Evolutionary conservation across 1,140 invertebrate genomes (phyloP), one percentile per base, ranked within the genome.

Genomic region (Drosophila repleta): DNA sequence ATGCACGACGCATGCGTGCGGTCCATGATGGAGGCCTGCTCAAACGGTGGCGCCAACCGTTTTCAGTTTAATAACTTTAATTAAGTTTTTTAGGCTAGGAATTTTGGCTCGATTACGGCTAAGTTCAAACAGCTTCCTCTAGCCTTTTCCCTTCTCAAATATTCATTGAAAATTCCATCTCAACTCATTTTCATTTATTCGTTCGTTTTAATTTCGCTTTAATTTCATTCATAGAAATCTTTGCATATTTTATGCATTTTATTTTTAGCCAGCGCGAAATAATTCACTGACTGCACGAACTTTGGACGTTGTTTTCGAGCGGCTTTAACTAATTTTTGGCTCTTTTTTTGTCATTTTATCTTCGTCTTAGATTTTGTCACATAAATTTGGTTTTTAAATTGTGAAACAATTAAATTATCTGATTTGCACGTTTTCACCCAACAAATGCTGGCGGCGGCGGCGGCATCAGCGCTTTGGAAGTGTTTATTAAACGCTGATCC

Each of bases 341-440:
- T 78, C 71, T 62, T 77, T 74, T 61, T n/a, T n/a, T n/a, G n/a
- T n/a, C 37, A 63, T 29, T 7, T 7, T 41, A 13, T 26, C 49
- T 26, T 41, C 32, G 13, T 46, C 52, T 82, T 21, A 48, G 66
- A 63, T 75, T 67, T 78, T 68, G 73, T 52, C 71, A 74, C 70
- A 87, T 81, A 69, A 87, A 87, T 87, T 87, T 75, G 64, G 52
- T 20, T 82, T 63, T 65, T 26, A 62, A 82, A 82, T 87, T 61
- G 64, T 88, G 83, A 78, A 81, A 87, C 82, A 87, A 88, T 87
- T 87, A 87, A 87, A 87, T 87, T 88, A 87, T 87, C 75, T 63
- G 83, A 82, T 87, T 87, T 87, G 82, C 83, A 88, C 66, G 79
- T 87, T 87, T 87, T 87, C 82, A 87, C 83, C 57, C 60, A 82